Percentiles rank a stretch among this genome's conserved stretches.
Evolutionary conservation across 2,888 invertebrate genomes (phyloP).

Genomic region (Piscicola geometra): DNA sequence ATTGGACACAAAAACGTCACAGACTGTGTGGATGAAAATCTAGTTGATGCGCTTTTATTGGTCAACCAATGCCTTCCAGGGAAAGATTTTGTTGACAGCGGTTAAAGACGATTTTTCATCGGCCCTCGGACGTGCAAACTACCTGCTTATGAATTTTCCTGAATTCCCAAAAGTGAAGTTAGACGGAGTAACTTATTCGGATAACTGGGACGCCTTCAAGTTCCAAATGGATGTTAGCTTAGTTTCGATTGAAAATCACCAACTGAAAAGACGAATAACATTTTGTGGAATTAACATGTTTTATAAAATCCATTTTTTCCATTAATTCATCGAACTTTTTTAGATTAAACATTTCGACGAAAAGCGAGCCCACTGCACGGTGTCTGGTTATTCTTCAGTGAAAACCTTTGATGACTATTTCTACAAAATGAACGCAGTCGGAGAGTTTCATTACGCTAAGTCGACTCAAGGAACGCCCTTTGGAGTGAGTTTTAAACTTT

Average conservation of each 20-base stretch:
- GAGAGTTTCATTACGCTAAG: constrained; percentile 22
- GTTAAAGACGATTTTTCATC: constrained; percentile 30
- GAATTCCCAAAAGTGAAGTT: neutral
- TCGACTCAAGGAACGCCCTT: constrained; percentile 20
- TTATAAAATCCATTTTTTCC: no score
- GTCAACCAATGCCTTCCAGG: neutral
- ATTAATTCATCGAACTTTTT: no score
- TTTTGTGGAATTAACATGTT: no score
- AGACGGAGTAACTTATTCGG: constrained; percentile 13
- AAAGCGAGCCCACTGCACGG: neutral
- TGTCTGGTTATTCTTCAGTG: constrained; percentile 24
- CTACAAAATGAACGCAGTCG: constrained; percentile 7
- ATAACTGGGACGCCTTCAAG: constrained; percentile 21
- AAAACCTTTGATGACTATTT: constrained; percentile 28
- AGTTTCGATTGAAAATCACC: neutral
- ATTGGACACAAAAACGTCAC: neutral
- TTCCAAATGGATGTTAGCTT: constrained; percentile 15
- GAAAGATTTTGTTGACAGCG: neutral
- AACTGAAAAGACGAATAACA: no score
- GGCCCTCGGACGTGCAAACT: neutral
- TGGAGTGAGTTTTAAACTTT: neutral
- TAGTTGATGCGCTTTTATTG: neutral
- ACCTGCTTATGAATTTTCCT: constrained; percentile 22
- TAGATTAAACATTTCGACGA: constrained; percentile 29
- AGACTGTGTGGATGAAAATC: neutral